phyloP scores from a whole-genome alignment of 2,797 vertebrate genomes.

The Lepidocolaptes lacrymiger region DNA sequence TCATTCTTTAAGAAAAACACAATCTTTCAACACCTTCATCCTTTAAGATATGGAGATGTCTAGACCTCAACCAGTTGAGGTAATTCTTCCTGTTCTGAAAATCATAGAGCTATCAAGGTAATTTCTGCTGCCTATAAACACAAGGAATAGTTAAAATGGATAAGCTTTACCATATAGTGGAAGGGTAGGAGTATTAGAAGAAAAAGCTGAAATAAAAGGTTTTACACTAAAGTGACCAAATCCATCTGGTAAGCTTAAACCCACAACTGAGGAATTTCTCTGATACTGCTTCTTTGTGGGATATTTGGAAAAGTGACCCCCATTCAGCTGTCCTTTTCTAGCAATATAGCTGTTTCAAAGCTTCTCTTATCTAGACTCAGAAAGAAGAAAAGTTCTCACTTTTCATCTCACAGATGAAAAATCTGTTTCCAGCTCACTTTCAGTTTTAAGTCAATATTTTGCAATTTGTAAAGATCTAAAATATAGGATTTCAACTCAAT shows the following conservation, averaged over 20 bases:
- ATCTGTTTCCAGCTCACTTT: neutral
- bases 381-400: neutral
- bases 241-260: neutral
- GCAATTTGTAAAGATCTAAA: neutral
- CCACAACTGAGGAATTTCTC: neutral
- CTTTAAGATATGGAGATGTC: neutral
- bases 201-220: neutral
- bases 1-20: neutral
- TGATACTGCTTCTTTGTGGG: neutral
- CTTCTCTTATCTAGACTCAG: neutral
- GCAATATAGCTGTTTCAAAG: neutral
- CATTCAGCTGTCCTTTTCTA: accelerated
- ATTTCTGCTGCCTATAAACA: neutral
- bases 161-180: neutral
- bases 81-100: neutral
- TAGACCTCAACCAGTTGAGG: neutral
- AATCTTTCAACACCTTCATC: neutral
- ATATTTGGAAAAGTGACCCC: neutral
- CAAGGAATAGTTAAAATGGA: neutral
- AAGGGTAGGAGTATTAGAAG: neutral
- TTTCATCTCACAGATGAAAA: no score
- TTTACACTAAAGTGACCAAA: neutral
- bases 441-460: neutral
- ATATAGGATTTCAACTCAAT: neutral
- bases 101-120: neutral